A percentile compares a stretch with the other conserved stretches of the same genome.
phyloP scores from a whole-genome alignment of 2,888 invertebrate genomes.

The Seira sanloemensis region DNA sequence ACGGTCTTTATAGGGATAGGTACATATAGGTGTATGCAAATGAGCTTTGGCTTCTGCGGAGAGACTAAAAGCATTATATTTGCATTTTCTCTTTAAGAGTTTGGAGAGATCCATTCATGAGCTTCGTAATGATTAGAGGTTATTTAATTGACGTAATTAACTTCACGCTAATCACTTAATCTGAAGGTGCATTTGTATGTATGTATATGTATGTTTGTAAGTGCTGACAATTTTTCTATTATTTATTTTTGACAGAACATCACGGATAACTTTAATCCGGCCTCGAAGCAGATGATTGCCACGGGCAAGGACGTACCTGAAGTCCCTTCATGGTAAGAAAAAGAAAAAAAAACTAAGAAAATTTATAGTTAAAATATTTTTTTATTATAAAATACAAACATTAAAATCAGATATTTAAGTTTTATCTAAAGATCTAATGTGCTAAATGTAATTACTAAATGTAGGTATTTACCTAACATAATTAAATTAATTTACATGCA shows the following conservation, averaged over 20 bases:
- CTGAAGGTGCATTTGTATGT: not conserved
- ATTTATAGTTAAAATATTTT: not conserved
- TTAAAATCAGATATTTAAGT: too few species aligned
- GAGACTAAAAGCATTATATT: too few species aligned
- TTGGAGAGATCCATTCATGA: not conserved
- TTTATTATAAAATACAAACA: too few species aligned
- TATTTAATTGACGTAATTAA: constrained; percentile 16
- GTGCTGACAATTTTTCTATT: not conserved
- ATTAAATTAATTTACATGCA: too few species aligned
- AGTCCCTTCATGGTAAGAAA: constrained; percentile 92
- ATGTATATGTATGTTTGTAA: too few species aligned
- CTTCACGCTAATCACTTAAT: constrained; percentile 16
- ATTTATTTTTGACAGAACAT: constrained; percentile 86
- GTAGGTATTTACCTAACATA: too few species aligned
- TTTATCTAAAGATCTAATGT: too few species aligned
- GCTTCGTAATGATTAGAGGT: not conserved
- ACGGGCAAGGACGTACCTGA: constrained; percentile 95
- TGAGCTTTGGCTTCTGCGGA: too few species aligned
- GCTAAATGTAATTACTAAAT: too few species aligned
- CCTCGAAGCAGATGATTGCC: constrained; percentile 93
- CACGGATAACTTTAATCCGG: constrained; percentile 96
- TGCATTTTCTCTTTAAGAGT: constrained; percentile 3
- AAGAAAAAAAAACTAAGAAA: not conserved
- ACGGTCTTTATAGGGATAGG: not conserved
- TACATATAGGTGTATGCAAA: too few species aligned